Evolutionary conservation across 1,140 invertebrate genomes (phyloP), one percentile per base, ranked within the genome.

Genomic region (Apolygus lucorum): DNA sequence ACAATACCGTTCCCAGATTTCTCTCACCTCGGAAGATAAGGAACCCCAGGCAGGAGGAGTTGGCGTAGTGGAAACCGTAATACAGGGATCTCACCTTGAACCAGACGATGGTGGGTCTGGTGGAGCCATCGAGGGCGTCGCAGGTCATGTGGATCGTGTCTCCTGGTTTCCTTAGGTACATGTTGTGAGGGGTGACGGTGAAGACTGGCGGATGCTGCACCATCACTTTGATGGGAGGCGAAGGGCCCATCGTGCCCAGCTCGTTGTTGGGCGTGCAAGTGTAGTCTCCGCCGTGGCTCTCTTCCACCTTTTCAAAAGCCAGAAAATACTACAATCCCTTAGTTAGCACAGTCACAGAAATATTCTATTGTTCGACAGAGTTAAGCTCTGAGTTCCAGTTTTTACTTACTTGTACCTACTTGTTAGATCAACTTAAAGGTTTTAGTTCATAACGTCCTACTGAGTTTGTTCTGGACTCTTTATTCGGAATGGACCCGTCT

Each of bases 241-340:
- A 96, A 17, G 90, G 84, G 1, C 93, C 91, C 66, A 89, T 89
- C 2, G 89, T 89, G 24, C 93, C 95, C 74, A 95, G 83, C 64
- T 87, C 85, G 78, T 96, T 98, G 79, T 90, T 93, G 27, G 95
- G 94, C 4, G 91, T 96, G 78, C 95, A 98, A 25, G 88, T 89
- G 79, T 97, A 98, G 72, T 84, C 84, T 24, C 90, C 90, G 34
- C 84, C 87, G 74, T 91, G 89, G 1, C 82, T 86, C 76, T 91
- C 89, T 73, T 86, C 92, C 74, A 88, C 89, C 84, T 80, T 72
- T 21, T 59, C 54, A 24, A 59, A 59, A 59, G 54, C 54, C 22
- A 59, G 22, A 24, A 21, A 59, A 59, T 59, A 59, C 54, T 52
- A 17, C n/a, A 8, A 8, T 14, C 22, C 13, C 25, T 70, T 28